Base-by-base conservation (phyloP, 2,888 invertebrate species). In the Oeneis ivallda region DNA sequence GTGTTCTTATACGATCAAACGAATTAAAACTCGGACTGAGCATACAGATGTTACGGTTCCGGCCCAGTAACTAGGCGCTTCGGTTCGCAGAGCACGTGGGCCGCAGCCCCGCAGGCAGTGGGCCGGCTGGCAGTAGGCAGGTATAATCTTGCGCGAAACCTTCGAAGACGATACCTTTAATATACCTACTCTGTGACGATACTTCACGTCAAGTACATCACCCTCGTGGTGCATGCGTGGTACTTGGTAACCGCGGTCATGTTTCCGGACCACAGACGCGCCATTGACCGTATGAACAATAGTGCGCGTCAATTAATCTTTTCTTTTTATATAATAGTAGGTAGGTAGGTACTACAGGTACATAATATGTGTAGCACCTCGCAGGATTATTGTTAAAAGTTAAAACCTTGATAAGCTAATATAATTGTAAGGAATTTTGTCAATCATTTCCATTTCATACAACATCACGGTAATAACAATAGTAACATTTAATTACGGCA, bases 81-180 rank as follows among this genome's bases (percentile, higher is more conserved):
- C 60, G 60, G 37, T 37, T 37, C 19, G 60, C 49, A 60, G 49
- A 39, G 60, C 60, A 60, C 59, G 37, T 34, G 59, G 59, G 34
- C 49, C 49, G 34, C 17, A 19, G 56, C 17, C 19, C 56, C 56
- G 19, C 11, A 17, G 26, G 9, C 49, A 17, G 13, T 47, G 15
- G 8, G 9, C 19, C 6, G 49, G 49, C 49, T 37, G 37, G 8
- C 37, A 37, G 19, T 49, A 15, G 4, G 47, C 13, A 11, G 19
- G 47, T 60, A 49, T 60, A 37, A 39, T 49, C 60, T 60, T 60
- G 49, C 60, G 50, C 13, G 13, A 19, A 60, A 60, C 60, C 60
- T 60, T 60, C 60, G 60, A 49, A 60, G 60, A 50, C 49, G 60
- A n/a, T n/a, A n/a, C n/a, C n/a, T n/a, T n/a, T n/a, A n/a, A n/a